phyloP scores from a whole-genome alignment of 2,113 vertebrate genomes.

The Anser brachyrhynchus region DNA sequence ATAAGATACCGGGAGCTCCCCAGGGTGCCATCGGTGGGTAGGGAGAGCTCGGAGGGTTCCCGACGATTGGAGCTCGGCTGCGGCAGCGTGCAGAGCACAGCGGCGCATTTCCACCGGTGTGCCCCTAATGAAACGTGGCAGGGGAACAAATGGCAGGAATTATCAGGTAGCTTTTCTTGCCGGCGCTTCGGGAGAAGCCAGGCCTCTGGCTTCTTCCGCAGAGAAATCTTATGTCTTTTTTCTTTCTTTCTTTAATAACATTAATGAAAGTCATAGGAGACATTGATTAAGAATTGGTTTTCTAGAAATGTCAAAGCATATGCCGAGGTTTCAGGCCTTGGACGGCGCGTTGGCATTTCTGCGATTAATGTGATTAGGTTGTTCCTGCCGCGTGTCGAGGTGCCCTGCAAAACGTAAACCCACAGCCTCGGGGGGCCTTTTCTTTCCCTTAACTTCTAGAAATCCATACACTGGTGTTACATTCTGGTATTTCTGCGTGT shows the following conservation, averaged over 20 bases:
- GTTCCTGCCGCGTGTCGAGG: background rate
- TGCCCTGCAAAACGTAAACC: background rate
- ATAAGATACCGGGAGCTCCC: background rate
- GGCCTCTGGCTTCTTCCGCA: background rate
- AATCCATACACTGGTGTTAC: background rate
- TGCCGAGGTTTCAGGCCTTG: slow-evolving; percentile 2
- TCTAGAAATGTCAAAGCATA: slow-evolving; percentile 17
- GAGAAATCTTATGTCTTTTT: background rate
- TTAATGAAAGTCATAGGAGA: background rate
- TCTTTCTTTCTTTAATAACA: background rate
- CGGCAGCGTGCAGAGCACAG: background rate
- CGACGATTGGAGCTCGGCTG: background rate
- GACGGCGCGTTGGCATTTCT: background rate
- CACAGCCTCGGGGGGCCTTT: background rate
- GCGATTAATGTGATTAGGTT: background rate
- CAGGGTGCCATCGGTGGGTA: no score
- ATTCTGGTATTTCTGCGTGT: background rate
- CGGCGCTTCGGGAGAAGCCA: background rate
- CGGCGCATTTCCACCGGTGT: background rate
- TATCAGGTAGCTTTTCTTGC: background rate
- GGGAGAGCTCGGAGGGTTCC: background rate
- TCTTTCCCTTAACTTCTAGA: background rate
- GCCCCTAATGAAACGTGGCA: background rate
- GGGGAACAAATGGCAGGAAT: background rate
- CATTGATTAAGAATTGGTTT: slow-evolving; percentile 5